Base-by-base conservation (phyloP, 1,140 invertebrate species). In the Amphibalanus amphitrite region DNA sequence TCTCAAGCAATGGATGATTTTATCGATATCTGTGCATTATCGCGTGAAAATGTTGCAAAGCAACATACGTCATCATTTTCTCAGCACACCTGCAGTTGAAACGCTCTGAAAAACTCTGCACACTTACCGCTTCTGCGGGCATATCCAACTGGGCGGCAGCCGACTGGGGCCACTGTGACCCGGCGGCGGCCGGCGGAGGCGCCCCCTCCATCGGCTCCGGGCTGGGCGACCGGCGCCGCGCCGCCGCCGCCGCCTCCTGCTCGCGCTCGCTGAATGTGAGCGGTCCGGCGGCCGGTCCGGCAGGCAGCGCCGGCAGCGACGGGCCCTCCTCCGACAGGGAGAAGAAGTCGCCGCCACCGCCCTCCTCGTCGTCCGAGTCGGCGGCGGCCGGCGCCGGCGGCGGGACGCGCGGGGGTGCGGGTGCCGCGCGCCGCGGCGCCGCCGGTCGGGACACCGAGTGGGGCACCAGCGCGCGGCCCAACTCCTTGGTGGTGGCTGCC, bases 401-500 rank as follows among this genome's bases (percentile, higher is more conserved):
- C 29, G 71, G 20, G 69, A 65, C 33, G 68, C 23, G 25, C 13
- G 15, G 23, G 69, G n/a, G n/a, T n/a, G n/a, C n/a, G 33, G 70
- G 15, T 69, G 74, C n/a, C 33, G 33, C 13, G 20, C 64, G 65
- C 3, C 65, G 65, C 15, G 69, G 70, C 15, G 72, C 33, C 40
- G 73, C 67, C 29, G 33, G 68, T 67, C 75, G 74, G n/a, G 75
- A 75, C 29, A 76, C 69, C 25, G 74, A 28, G 28, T 75, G 73
- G 17, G 75, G 75, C 29, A 76, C 71, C 20, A 76, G 68, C 20
- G 70, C 72, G 28, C 73, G 69, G 29, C 69, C 69, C 10, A 72
- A n/a, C 70, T 73, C 69, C 47, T 75, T 75, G 28, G 70, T 71
- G 29, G 70, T 10, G 8, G 71, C 29, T 64, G 71, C 30, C 64